Base-by-base conservation (phyloP, 2,888 invertebrate species). In the Geotrupes spiniger region DNA sequence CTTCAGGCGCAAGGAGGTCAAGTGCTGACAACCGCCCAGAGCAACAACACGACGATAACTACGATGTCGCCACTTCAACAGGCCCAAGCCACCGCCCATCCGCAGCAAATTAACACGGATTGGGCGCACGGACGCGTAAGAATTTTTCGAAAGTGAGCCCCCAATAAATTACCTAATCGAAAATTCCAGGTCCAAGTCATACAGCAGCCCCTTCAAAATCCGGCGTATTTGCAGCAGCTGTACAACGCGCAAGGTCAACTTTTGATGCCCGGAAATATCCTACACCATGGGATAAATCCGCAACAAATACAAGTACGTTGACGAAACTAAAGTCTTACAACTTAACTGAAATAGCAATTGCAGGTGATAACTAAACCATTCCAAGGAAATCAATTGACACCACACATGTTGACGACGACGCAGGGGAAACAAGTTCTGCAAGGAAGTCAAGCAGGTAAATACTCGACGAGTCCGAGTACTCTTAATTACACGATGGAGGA, bases 301-400 rank as follows among this genome's bases (percentile, higher is more conserved):
- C 85, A 85, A 45, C 85, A 86, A 53, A 87, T 89, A 63, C 88
- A 88, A 79, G 83, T 82, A 61, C 60, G 55, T 56, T 45, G 10
- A 16, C 5, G 25, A 17, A n/a, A 37, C 10, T 10, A 14, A 37
- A 14, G 14, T 25, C 2, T 10, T 26, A 16, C 28, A 5, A 25
- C 16, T 12, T 10, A 9, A 28, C 29, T 40, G 29, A 41, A 9
- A 31, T 12, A 39, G 14, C n/a, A 15, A 44, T 46, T 37, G 16
- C 36, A 90, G 83, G 87, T 91, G 48, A 90, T 92, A 54, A 83
- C 91, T 16, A 92, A 92, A 67, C 87, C 90, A 2, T 91, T 91
- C 69, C 90, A 89, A 70, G 84, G 89, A 36, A 85, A 84, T 59
- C 85, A 87, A 57, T 72, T 86, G 40, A 79, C 81, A 2, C 89